phyloP scores from a whole-genome alignment of 2,888 invertebrate species.

The Punctoribates punctum region DNA sequence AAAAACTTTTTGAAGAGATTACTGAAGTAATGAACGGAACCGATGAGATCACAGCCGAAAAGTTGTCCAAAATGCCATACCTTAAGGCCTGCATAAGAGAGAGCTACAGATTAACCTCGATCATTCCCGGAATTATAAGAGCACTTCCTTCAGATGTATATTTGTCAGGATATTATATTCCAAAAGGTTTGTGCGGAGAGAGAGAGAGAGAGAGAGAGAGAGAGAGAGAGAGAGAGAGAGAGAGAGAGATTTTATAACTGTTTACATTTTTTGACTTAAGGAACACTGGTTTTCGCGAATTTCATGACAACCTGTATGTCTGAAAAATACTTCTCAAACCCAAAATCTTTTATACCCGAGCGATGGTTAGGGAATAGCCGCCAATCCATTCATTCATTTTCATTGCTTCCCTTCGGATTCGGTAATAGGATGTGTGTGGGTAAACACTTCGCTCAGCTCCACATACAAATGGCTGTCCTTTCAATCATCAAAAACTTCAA shows the following conservation, averaged over 20 bases:
- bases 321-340: constrained; percentile 51
- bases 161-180: constrained; percentile 61
- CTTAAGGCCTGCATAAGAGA: constrained; percentile 65
- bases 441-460: constrained; percentile 44
- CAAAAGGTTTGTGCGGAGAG: constrained; percentile 44
- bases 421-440: constrained; percentile 53
- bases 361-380: constrained; percentile 52
- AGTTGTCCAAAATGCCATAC: constrained; percentile 55
- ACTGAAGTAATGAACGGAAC: constrained; percentile 53
- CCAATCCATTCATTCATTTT: constrained; percentile 51
- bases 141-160: constrained; percentile 50
- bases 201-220: too few relatives aligned
- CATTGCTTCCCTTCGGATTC: constrained; percentile 53
- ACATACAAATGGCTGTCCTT: constrained; percentile 44
- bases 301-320: constrained; percentile 51
- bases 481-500: constrained; percentile 41
- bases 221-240: too few relatives aligned
- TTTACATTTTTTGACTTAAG: too few relatives aligned
- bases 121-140: constrained; percentile 47
- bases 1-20: constrained; percentile 69
- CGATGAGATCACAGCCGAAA: constrained; percentile 52
- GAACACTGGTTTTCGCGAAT: constrained; percentile 52
- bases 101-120: constrained; percentile 51
- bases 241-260: too few relatives aligned
- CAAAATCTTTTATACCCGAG: constrained; percentile 52